Evolutionary conservation across 1,140 invertebrate species (phyloP), one percentile per base, ranked within the genome.

Genomic region (Agrilus planipennis): DNA sequence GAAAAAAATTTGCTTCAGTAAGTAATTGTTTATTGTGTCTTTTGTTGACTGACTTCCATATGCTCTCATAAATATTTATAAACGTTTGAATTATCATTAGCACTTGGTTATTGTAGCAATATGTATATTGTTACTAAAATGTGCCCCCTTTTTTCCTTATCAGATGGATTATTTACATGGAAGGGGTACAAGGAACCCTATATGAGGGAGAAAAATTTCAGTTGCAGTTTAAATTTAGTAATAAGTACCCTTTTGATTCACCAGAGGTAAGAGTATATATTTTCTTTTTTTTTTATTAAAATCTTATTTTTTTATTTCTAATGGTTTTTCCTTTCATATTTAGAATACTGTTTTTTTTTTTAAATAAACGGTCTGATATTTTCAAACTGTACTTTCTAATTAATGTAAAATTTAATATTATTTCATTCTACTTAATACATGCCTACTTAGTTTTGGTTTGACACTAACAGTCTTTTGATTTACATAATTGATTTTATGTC

Each of bases 371-470:
- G 5, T 25, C 22, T 25, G n/a, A 25, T 6, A 25, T 25, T 6
- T 25, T 18, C 15, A 32, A 34, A 25, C 41, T 15, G 35, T n/a
- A n/a, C n/a, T n/a, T n/a, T n/a, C n/a, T n/a, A n/a, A n/a, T n/a
- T n/a, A n/a, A n/a, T n/a, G n/a, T n/a, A n/a, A n/a, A n/a, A n/a
- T n/a, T n/a, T n/a, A n/a, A n/a, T n/a, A n/a, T n/a, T n/a, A n/a
- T n/a, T n/a, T n/a, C 68, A 97, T 99, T 69, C 94, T 94, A 17
- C 72, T 96, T 20, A 93, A 99, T 70, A 93, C 93, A 27, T 94
- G 98, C 70, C 85, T 99, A 46, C 98, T 98, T 64, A 94, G 89
- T 57, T 98, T 98, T 70, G 94, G 94, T 15, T n/a, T n/a, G n/a
- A n/a, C n/a, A n/a, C n/a, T n/a, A n/a, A n/a, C n/a, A n/a, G n/a